These are phyloP conservation scores for Leptinotarsa undecemlineata DNA, from an alignment of 1,140 invertebrate species.

Conservation along the genomic window DNA sequence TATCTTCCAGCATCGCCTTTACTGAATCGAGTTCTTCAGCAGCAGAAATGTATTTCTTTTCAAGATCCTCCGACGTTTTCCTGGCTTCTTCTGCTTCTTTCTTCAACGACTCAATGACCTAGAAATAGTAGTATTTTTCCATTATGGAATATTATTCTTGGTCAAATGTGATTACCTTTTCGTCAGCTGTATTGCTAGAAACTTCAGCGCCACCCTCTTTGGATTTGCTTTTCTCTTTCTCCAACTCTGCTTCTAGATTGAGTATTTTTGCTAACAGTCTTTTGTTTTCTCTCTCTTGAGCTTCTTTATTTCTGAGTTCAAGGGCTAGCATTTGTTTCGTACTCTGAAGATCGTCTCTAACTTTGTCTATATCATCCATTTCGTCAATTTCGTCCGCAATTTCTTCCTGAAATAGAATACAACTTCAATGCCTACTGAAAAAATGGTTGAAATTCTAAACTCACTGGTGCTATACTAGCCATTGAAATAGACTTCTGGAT, in stretches of 20 bases:
- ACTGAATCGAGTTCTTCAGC: slow-evolving; percentile 76
- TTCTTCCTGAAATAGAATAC: slow-evolving; percentile 46
- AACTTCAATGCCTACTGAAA: neutral
- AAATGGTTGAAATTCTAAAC: slow-evolving; percentile 16
- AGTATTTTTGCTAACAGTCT: slow-evolving; percentile 75
- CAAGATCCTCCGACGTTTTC: slow-evolving; percentile 76
- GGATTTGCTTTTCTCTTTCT: slow-evolving; percentile 63
- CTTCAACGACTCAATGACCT: slow-evolving; percentile 68
- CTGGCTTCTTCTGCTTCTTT: slow-evolving; percentile 75
- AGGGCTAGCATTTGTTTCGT: slow-evolving; percentile 87
- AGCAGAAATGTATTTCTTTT: slow-evolving; percentile 74
- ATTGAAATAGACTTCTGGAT: slow-evolving; percentile 78
- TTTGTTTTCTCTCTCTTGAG: slow-evolving; percentile 84
- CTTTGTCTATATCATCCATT: slow-evolving; percentile 86
- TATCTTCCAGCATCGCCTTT: slow-evolving; percentile 76
- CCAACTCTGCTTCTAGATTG: slow-evolving; percentile 77
- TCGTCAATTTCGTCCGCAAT: slow-evolving; percentile 72
- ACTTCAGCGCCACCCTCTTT: slow-evolving; percentile 29
- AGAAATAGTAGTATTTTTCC: neutral
- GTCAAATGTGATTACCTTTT: slow-evolving; percentile 46
- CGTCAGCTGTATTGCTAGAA: slow-evolving; percentile 38
- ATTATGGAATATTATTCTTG: too few relatives aligned
- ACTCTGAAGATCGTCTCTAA: slow-evolving; percentile 87
- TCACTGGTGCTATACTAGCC: slow-evolving; percentile 56
- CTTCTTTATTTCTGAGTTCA: slow-evolving; percentile 84